Conservation (phyloP, 1,140 invertebrate genomes). For the Drosophila carrolli region DNA sequence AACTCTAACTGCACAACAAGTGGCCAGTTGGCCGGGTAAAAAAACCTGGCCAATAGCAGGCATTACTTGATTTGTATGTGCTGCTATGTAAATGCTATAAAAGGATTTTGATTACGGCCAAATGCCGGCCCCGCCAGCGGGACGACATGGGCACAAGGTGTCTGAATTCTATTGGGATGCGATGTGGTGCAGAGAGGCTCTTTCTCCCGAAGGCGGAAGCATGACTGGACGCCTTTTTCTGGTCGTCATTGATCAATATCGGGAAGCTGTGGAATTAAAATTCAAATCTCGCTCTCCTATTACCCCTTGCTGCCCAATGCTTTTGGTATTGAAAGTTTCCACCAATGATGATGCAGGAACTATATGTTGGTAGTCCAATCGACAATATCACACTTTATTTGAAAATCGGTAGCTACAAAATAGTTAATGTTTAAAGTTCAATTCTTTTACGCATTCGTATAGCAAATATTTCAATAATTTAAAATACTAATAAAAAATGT, state of each 20-base stretch:
- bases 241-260: slow-evolving; percentile 55
- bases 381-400: too few species aligned
- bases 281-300: slow-evolving; percentile 38
- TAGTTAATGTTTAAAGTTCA: too few species aligned
- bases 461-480: too few species aligned
- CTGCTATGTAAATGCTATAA: slow-evolving; percentile 83
- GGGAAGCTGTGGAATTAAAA: slow-evolving; percentile 50
- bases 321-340: slow-evolving; percentile 16
- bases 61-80: slow-evolving; percentile 80
- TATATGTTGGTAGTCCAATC: too few species aligned
- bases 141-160: slow-evolving; percentile 56
- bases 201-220: slow-evolving; percentile 39
- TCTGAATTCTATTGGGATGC: slow-evolving; percentile 74
- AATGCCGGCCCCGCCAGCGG: slow-evolving; percentile 22
- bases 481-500: too few species aligned
- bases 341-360: too few species aligned
- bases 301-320: not conserved
- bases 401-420: too few species aligned
- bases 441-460: too few species aligned
- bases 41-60: slow-evolving; percentile 58
- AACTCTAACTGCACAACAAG: slow-evolving; percentile 54
- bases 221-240: slow-evolving; percentile 65
- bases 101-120: slow-evolving; percentile 79
- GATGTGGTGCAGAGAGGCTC: slow-evolving; percentile 7
- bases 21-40: slow-evolving; percentile 41